Conservation (phyloP, 2,797 vertebrate genomes). For the Cuniculus paca region DNA sequence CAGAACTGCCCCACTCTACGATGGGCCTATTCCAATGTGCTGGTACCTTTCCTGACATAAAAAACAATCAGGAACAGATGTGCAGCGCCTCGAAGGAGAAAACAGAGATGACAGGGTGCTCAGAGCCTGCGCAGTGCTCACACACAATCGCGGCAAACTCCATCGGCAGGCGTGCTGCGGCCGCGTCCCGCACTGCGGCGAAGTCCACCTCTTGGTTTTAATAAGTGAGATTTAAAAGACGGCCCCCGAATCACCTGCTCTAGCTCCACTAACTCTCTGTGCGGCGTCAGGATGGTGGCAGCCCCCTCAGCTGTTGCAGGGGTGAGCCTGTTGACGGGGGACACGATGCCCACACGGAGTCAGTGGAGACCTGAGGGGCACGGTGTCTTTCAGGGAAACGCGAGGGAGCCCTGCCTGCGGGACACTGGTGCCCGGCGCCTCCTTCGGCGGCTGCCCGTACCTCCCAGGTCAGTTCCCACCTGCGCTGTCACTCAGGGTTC, state of each 20-base stretch:
- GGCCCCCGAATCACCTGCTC: constrained; percentile 30
- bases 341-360: not conserved
- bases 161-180: constrained; percentile 35
- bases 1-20: constrained; percentile 44
- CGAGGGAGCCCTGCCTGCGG: not conserved
- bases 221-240: not conserved
- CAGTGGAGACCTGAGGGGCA: not conserved
- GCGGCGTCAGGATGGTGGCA: not conserved
- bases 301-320: not conserved
- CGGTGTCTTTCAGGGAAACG: not conserved
- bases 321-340: not conserved
- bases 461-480: not conserved
- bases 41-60: constrained; percentile 75
- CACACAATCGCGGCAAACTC: constrained; percentile 39
- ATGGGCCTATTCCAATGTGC: not conserved
- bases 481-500: not conserved
- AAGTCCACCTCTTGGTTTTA: constrained; percentile 45
- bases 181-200: constrained; percentile 24
- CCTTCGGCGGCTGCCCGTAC: not conserved
- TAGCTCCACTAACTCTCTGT: not conserved
- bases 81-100: constrained; percentile 54
- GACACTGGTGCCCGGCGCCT: not conserved
- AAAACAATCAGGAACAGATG: constrained; percentile 71
- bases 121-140: constrained; percentile 65
- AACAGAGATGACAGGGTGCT: constrained; percentile 57